These are phyloP conservation scores for Delphinapterus leucas DNA, from an alignment of 2,113 vertebrate species.

Conservation along the genomic window DNA sequence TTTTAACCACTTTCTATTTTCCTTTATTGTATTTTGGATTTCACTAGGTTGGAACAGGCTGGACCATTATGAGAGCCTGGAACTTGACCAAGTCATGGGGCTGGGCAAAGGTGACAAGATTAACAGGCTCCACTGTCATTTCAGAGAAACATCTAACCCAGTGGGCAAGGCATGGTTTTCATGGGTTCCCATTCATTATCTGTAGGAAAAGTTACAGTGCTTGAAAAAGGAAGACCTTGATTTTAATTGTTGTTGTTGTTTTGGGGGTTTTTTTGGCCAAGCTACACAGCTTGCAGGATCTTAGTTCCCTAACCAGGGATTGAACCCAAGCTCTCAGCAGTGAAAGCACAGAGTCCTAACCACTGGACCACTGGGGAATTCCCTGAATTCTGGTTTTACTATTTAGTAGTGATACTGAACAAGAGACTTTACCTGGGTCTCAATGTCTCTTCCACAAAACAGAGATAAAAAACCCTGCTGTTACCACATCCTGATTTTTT, in stretches of 20 bases:
- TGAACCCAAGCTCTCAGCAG: not conserved
- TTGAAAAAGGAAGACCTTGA: not conserved
- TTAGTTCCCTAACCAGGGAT: not conserved
- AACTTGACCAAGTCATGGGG: not conserved
- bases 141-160: not conserved
- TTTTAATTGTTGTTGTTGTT: not conserved
- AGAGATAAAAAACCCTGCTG: not conserved
- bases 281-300: not conserved
- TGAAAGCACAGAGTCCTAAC: not conserved
- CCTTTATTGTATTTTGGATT: slow-evolving; percentile 24
- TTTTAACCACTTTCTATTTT: not conserved
- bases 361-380: not conserved
- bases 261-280: not conserved
- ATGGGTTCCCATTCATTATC: not conserved
- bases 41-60: not conserved
- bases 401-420: not conserved
- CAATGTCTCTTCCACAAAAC: not conserved
- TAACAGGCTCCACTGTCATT: not conserved
- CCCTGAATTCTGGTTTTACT: not conserved
- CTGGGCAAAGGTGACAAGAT: not conserved
- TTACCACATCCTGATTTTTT: not conserved
- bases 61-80: not conserved
- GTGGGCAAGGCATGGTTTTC: not conserved
- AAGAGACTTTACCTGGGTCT: not conserved
- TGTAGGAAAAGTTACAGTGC: not conserved